A percentile compares a stretch with the other conserved stretches of the same genome.
phyloP scores from a whole-genome alignment of 1,140 invertebrate species.

The Helicorthomorpha holstii region DNA sequence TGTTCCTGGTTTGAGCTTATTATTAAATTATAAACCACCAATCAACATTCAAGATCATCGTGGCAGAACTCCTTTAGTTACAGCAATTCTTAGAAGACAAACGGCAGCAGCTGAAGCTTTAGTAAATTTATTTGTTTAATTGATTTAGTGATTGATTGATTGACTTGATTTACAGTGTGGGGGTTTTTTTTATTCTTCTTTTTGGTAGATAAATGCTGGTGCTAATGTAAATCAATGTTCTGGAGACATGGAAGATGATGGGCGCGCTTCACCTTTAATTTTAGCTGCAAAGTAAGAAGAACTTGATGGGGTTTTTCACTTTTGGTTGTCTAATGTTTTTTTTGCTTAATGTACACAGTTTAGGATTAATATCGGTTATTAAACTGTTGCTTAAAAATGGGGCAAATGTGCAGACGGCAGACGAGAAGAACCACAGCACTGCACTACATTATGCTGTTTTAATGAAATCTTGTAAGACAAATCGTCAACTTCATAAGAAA shows the following conservation, averaged over 20 bases:
- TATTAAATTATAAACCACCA: constrained; percentile 21
- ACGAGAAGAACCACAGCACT: constrained; percentile 16
- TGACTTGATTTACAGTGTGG: constrained; percentile 3
- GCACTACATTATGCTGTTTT: constrained; percentile 17
- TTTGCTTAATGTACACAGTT: neutral
- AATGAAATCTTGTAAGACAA: constrained; percentile 5
- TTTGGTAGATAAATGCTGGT: constrained; percentile 21
- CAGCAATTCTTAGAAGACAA: constrained; percentile 19
- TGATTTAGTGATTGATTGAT: neutral
- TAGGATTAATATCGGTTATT: constrained; percentile 5
- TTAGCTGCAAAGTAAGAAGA: constrained; percentile 17
- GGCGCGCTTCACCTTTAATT: constrained; percentile 16
- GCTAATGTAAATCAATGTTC: constrained; percentile 22
- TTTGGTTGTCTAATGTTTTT: neutral
- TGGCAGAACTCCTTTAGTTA: constrained; percentile 19
- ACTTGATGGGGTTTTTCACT: neutral
- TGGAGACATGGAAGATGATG: constrained; percentile 9
- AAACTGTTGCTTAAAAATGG: constrained; percentile 7
- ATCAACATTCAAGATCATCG: constrained; percentile 19
- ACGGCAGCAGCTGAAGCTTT: constrained; percentile 16
- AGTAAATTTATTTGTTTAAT: constrained; percentile 15
- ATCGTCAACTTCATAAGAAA: no score
- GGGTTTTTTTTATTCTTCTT: no score
- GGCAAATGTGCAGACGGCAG: constrained; percentile 13
- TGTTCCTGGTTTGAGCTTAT: constrained; percentile 15